phyloP scores from a whole-genome alignment of 2,113 vertebrate genomes.

The Hippocampus guttulatus region DNA sequence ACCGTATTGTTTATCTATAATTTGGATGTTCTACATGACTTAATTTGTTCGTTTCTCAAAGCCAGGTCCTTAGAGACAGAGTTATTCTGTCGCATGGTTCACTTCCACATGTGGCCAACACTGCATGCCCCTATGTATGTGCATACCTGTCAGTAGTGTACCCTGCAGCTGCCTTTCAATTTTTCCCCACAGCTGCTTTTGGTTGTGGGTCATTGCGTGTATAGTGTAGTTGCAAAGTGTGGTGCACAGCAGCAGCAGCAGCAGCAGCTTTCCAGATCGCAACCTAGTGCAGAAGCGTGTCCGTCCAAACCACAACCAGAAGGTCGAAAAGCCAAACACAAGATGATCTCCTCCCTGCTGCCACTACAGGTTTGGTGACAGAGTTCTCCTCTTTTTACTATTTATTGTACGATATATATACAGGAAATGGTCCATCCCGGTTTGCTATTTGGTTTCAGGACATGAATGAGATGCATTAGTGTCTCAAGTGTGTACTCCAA shows the following conservation, averaged over 20 bases:
- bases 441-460: slow-evolving; percentile 26
- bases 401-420: slow-evolving; percentile 7
- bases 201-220: slow-evolving; percentile 29
- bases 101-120: slow-evolving; percentile 1
- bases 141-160: slow-evolving; percentile 22
- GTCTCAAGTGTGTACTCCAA: slow-evolving; percentile 29
- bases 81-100: background rate
- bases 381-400: slow-evolving; percentile 7
- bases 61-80: background rate
- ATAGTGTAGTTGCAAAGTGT: slow-evolving; percentile 33
- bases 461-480: slow-evolving; percentile 41
- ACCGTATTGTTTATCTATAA: background rate
- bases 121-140: slow-evolving; percentile 2
- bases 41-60: slow-evolving; percentile 22
- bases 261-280: slow-evolving; percentile 31
- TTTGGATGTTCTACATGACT: background rate
- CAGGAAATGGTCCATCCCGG: slow-evolving; percentile 46
- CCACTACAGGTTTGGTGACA: slow-evolving; percentile 30
- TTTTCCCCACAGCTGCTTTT: slow-evolving; percentile 33
- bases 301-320: slow-evolving; percentile 23
- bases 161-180: slow-evolving; percentile 15
- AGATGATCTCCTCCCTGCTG: slow-evolving; percentile 51
- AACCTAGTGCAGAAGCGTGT: slow-evolving; percentile 44
- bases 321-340: slow-evolving; percentile 31
- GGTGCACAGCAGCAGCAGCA: slow-evolving; percentile 16